Conservation (phyloP, 2,113 vertebrate species). For the Carlito syrichta region DNA sequence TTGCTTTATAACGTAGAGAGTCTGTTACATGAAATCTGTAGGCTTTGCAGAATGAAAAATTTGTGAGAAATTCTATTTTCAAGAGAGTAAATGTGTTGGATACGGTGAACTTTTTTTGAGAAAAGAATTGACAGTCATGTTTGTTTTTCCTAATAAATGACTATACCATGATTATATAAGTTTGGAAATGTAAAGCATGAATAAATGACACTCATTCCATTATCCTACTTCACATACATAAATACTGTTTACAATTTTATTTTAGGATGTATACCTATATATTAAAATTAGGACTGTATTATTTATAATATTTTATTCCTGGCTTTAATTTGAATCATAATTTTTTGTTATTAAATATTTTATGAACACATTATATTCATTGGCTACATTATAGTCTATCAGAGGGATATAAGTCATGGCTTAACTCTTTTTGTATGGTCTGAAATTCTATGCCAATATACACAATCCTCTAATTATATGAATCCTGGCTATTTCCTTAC, state of each 20-base stretch:
- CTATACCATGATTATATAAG: not conserved
- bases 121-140: not conserved
- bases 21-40: not conserved
- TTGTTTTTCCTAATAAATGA: not conserved
- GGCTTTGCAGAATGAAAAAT: not conserved
- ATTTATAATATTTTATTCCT: not conserved
- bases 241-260: not conserved
- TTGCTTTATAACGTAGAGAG: not conserved
- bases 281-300: not conserved
- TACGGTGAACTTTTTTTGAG: not conserved
- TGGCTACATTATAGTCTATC: not conserved
- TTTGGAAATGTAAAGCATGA: not conserved
- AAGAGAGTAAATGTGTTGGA: not conserved
- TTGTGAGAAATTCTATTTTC: not conserved
- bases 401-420: not conserved
- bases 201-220: not conserved
- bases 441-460: not conserved
- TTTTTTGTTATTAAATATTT: not conserved
- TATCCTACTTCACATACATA: not conserved
- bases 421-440: not conserved
- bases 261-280: not conserved
- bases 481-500: not conserved
- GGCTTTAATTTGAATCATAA: constrained; percentile 10
- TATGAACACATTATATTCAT: not conserved
- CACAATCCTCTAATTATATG: not conserved